phyloP scores from a whole-genome alignment of 2,888 invertebrate genomes.

The Mystacides longicornis region DNA sequence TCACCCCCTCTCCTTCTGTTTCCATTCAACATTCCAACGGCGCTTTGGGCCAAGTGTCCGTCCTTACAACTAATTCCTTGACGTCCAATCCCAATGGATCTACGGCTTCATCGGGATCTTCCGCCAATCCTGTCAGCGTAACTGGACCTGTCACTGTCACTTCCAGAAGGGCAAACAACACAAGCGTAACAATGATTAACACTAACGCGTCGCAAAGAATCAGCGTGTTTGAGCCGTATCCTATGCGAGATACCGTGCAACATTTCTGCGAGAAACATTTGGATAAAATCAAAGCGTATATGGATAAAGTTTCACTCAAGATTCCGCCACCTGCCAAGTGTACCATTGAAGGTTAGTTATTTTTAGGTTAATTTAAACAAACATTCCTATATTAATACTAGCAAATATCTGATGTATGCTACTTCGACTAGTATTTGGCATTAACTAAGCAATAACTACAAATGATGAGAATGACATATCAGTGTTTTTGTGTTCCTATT shows the following conservation, averaged over 20 bases:
- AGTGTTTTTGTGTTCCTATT: too few species aligned
- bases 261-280: slow-evolving; percentile 95
- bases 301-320: slow-evolving; percentile 76
- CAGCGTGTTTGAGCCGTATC: slow-evolving; percentile 82
- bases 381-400: too few species aligned
- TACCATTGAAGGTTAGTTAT: slow-evolving; percentile 77
- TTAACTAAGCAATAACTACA: too few species aligned
- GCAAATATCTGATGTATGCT: too few species aligned
- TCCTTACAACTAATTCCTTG: slow-evolving; percentile 26
- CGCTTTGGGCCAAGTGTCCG: slow-evolving; percentile 39
- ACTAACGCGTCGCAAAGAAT: slow-evolving; percentile 55
- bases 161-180: slow-evolving; percentile 59
- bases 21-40: slow-evolving; percentile 41
- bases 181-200: slow-evolving; percentile 70
- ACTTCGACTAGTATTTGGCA: too few species aligned
- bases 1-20: slow-evolving; percentile 33
- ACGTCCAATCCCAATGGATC: slow-evolving; percentile 26
- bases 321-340: slow-evolving; percentile 89
- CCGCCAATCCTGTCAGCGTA: slow-evolving; percentile 40
- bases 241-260: slow-evolving; percentile 87
- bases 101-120: slow-evolving; percentile 23
- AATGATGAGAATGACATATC: too few species aligned
- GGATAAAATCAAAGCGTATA: slow-evolving; percentile 84
- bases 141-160: slow-evolving; percentile 58
- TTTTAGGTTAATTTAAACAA: too few species aligned